phyloP scores from a whole-genome alignment of 2,888 invertebrate species.

The Cephus pulcher region DNA sequence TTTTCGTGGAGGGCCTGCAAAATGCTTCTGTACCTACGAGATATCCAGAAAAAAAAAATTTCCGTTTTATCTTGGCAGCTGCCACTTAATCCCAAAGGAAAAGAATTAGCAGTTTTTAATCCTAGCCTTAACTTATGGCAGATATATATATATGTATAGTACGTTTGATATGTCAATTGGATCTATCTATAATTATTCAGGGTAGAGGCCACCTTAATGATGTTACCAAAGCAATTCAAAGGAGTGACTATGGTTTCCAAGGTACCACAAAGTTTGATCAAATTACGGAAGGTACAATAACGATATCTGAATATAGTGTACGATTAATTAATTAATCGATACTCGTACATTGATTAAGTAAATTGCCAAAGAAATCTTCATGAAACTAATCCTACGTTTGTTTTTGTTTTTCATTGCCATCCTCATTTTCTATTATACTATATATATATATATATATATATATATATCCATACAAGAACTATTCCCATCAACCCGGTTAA shows the following conservation, averaged over 20 bases:
- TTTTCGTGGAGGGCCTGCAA: no score
- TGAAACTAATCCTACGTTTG: no score
- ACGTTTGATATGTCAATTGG: not conserved
- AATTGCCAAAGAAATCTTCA: not conserved
- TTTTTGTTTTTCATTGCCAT: no score
- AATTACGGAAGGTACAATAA: not conserved
- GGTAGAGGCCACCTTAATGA: not conserved
- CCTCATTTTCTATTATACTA: no score
- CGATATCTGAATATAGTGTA: not conserved
- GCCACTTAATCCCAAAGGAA: not conserved
- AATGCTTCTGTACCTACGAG: not conserved
- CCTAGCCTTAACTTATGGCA: not conserved
- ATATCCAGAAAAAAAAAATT: not conserved
- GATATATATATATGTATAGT: no score
- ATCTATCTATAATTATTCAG: not conserved
- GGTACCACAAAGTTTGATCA: not conserved
- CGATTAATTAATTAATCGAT: not conserved
- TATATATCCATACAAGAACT: not conserved
- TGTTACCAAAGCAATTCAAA: not conserved
- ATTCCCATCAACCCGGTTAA: not conserved
- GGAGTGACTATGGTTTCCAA: not conserved
- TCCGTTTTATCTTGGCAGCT: not conserved
- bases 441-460: no score
- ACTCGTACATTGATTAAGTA: not conserved
- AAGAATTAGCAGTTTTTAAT: not conserved